phyloP scores from a whole-genome alignment of 2,888 invertebrate genomes.

The Drosophila rellima region DNA sequence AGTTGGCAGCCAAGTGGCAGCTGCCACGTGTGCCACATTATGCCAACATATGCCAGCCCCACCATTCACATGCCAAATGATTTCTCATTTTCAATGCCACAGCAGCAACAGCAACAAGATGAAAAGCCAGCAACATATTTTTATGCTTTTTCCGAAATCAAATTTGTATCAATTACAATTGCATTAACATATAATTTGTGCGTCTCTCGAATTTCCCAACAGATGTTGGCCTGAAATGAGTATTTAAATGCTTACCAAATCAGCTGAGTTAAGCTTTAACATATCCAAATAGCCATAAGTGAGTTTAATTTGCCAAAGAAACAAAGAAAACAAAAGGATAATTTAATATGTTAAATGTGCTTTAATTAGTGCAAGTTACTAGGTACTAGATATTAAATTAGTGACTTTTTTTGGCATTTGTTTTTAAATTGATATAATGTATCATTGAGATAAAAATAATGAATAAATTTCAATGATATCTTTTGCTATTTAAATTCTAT shows the following conservation, averaged over 20 bases:
- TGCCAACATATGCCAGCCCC: conserved; percentile 62
- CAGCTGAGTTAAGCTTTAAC: conserved; percentile 23
- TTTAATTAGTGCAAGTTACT: background rate
- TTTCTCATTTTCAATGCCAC: conserved; percentile 73
- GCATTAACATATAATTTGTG: conserved; percentile 81
- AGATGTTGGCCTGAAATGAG: conserved; percentile 50
- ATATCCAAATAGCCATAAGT: background rate
- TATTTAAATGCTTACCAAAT: conserved; percentile 53
- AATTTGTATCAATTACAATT: conserved; percentile 83
- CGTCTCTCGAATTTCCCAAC: conserved; percentile 59
- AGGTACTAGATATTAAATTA: too few relatives aligned
- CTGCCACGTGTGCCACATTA: conserved; percentile 64
- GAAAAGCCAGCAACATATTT: conserved; percentile 50
- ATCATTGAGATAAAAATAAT: too few relatives aligned
- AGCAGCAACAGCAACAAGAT: conserved; percentile 11
- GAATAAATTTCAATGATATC: too few relatives aligned
- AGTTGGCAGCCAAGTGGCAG: conserved; percentile 41
- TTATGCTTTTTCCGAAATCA: conserved; percentile 70
- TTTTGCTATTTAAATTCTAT: too few relatives aligned
- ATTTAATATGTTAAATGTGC: background rate
- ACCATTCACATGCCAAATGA: conserved; percentile 58
- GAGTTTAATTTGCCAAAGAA: background rate
- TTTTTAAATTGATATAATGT: too few relatives aligned
- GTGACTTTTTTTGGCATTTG: too few relatives aligned
- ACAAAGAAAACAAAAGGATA: background rate